Conservation (phyloP, 2,113 vertebrate genomes). For the Leptosomus discolor region DNA sequence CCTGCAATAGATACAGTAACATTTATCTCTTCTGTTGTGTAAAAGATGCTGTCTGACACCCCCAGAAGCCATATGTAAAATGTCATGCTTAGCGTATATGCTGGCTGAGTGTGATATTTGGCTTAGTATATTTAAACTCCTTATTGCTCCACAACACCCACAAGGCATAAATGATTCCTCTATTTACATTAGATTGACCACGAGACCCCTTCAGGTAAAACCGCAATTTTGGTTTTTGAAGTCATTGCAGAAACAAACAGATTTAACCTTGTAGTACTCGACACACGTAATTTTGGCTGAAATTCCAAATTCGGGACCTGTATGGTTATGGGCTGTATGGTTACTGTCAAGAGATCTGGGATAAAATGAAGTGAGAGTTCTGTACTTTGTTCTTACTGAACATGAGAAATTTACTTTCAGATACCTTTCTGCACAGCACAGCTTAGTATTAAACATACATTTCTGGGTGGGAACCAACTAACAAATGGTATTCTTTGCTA, state of each 20-base stretch:
- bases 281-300: neutral
- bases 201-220: neutral
- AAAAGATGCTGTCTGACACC: neutral
- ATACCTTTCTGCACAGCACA: neutral
- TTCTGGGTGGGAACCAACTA: neutral
- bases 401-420: neutral
- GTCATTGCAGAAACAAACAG: neutral
- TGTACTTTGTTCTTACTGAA: neutral
- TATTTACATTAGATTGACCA: neutral
- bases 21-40: neutral
- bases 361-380: neutral
- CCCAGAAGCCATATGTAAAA: neutral
- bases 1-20: neutral
- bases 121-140: neutral
- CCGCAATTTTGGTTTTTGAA: neutral
- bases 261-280: neutral
- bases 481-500: neutral
- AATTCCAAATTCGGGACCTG: neutral
- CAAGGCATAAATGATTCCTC: neutral
- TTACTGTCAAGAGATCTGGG: neutral
- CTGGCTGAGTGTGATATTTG: neutral
- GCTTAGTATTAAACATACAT: neutral
- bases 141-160: neutral
- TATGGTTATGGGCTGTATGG: neutral
- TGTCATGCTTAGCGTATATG: neutral